Conservation (phyloP, 2,888 invertebrate species). For the Isotomurus palustris region DNA sequence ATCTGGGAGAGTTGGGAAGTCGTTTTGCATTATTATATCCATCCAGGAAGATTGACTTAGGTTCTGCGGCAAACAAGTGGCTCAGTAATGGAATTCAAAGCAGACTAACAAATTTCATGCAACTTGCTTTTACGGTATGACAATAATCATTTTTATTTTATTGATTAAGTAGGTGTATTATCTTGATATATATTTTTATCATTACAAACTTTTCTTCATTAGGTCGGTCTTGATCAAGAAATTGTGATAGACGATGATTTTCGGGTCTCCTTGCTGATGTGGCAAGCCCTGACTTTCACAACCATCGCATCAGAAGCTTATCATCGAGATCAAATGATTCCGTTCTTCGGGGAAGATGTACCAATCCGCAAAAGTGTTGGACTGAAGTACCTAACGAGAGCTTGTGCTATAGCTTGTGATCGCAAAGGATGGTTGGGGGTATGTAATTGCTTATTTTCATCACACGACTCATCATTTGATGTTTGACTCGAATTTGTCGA, state of each 20-base stretch:
- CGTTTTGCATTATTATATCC: background rate
- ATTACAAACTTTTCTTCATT: slow-evolving; percentile 4
- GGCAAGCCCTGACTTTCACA: slow-evolving; percentile 60
- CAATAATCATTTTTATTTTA: background rate
- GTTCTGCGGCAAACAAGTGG: background rate
- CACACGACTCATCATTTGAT: no score
- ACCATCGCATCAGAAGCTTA: slow-evolving; percentile 70
- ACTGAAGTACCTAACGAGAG: slow-evolving; percentile 34
- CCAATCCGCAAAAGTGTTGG: slow-evolving; percentile 37
- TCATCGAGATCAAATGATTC: slow-evolving; percentile 49
- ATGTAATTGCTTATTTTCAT: no score
- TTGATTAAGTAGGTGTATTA: background rate
- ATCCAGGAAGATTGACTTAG: background rate
- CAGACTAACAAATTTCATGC: slow-evolving; percentile 45
- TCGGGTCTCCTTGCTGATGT: slow-evolving; percentile 58
- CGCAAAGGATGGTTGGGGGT: background rate
- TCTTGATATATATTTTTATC: background rate
- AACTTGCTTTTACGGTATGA: slow-evolving; percentile 21
- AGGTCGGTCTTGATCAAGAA: slow-evolving; percentile 54
- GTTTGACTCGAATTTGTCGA: no score
- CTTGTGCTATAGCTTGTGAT: slow-evolving; percentile 17
- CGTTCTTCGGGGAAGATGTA: slow-evolving; percentile 44
- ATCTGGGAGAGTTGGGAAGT: slow-evolving; percentile 6
- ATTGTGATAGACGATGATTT: slow-evolving; percentile 48
- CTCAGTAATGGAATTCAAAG: slow-evolving; percentile 32